Base-by-base conservation (phyloP, 2,113 vertebrate species). In the Neogobius melanostomus region DNA sequence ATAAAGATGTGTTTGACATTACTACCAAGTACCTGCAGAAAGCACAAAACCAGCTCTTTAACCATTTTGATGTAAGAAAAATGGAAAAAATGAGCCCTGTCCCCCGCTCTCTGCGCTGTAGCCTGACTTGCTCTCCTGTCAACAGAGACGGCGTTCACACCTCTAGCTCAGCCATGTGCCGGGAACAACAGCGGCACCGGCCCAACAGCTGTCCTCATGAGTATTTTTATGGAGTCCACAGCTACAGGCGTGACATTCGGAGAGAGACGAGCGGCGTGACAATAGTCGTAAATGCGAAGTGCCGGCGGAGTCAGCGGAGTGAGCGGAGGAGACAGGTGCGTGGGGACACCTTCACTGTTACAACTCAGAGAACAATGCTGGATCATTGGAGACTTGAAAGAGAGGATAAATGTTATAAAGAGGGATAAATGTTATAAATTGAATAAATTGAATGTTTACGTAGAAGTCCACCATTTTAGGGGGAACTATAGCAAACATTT, bases 131-230 rank as follows among this genome's bases (percentile, higher is more conserved):
- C 15, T 45, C 42, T 9, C 9, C 12, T 16, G 36, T 61, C 49
- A 14, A 51, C 15, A 14, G 12, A 51, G 59, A 8, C 5, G 44
- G 7, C n/a, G 15, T 68, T 82, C 69, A 62, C 68, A 21, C 50
- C 57, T 68, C 61, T 42, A 43, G 50, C 68, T 36, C 50, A 57
- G 78, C 62, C 42, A 43, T 0, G 60, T 68, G 14, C 51, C 12
- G n/a, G 9, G 68, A 74, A 69, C 72, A 66, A 74, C 64, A 76
- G 62, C 84, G 71, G 79, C 80, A 64, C 65, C 64, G 12, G 54
- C 11, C 11, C 11, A 78, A 81, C 81, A 82, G 82, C 79, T 82
- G 69, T 81, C 75, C 6, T 72, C 80, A 10, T 11, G 68, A 69
- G 73, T 84, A 59, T 75, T 84, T 84, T 80, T 74, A 11, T 56